Conservation (phyloP, 2,113 vertebrate species). For the Paralichthys olivaceus region DNA sequence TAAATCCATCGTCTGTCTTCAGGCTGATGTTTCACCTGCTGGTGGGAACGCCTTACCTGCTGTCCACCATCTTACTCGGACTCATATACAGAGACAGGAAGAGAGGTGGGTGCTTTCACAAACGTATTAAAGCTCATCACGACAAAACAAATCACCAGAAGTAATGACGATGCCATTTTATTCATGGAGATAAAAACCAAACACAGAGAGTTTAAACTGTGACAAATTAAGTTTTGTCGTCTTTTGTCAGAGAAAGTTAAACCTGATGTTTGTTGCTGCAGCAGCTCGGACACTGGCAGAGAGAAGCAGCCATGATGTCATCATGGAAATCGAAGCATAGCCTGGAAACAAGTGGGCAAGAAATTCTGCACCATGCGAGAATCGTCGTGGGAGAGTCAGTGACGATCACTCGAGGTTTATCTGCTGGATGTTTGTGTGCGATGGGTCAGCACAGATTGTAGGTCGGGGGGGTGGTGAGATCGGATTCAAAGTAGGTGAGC, state of each 20-base stretch:
- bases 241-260: not conserved
- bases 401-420: too few relatives aligned
- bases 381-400: too few relatives aligned
- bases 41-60: conserved; percentile 57
- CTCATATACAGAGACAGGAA: conserved; percentile 49
- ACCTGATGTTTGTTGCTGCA: conserved; percentile 4
- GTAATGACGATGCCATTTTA: too few relatives aligned
- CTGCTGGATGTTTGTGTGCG: too few relatives aligned
- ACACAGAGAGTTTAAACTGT: too few relatives aligned
- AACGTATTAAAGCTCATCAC: not conserved
- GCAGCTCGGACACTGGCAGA: not conserved
- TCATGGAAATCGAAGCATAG: conserved; percentile 47
- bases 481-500: not conserved
- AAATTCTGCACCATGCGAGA: too few relatives aligned
- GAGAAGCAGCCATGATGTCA: not conserved
- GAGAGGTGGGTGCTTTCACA: conserved; percentile 28
- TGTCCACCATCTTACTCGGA: conserved; percentile 59
- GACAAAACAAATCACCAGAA: too few relatives aligned
- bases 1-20: not conserved
- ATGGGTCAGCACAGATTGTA: too few relatives aligned
- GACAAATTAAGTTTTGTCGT: too few relatives aligned
- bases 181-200: too few relatives aligned
- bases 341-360: not conserved
- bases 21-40: conserved; percentile 42
- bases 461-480: conserved; percentile 3